phyloP scores from a whole-genome alignment of 2,888 invertebrate genomes.

The Rotaria sp. region DNA sequence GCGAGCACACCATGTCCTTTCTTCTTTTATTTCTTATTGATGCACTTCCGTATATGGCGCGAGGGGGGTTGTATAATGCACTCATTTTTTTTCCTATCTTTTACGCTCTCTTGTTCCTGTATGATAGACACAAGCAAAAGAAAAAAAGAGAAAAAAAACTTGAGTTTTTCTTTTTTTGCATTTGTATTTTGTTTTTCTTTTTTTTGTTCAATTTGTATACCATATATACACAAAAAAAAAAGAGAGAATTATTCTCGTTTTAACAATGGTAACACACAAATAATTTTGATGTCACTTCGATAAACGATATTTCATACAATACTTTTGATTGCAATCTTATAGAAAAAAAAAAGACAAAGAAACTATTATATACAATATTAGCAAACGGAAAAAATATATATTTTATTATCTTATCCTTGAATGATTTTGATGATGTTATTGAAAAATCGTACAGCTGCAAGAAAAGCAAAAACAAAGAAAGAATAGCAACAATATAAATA shows the following conservation, averaged over 20 bases:
- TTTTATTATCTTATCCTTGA: background rate
- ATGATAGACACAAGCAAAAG: background rate
- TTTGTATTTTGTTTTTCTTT: slow-evolving; percentile 5
- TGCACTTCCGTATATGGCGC: background rate
- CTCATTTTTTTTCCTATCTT: background rate
- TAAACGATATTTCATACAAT: background rate
- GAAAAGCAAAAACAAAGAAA: no score
- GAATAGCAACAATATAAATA: background rate
- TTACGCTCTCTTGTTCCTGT: background rate
- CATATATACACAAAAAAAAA: background rate
- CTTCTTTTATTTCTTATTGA: background rate
- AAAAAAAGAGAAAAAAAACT: background rate
- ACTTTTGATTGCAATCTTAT: background rate
- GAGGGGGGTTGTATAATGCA: background rate
- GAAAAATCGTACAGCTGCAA: background rate
- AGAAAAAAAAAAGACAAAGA: background rate
- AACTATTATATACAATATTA: background rate
- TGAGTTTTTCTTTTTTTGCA: background rate
- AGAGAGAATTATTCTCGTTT: slow-evolving; percentile 17
- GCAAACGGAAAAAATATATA: background rate
- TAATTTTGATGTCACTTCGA: background rate
- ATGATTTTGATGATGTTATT: background rate
- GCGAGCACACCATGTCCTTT: slow-evolving; percentile 2
- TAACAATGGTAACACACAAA: background rate
- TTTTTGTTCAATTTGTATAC: slow-evolving; percentile 16